phyloP scores from a whole-genome alignment of 2,113 vertebrate species.

The Cephalopterus ornatus region DNA sequence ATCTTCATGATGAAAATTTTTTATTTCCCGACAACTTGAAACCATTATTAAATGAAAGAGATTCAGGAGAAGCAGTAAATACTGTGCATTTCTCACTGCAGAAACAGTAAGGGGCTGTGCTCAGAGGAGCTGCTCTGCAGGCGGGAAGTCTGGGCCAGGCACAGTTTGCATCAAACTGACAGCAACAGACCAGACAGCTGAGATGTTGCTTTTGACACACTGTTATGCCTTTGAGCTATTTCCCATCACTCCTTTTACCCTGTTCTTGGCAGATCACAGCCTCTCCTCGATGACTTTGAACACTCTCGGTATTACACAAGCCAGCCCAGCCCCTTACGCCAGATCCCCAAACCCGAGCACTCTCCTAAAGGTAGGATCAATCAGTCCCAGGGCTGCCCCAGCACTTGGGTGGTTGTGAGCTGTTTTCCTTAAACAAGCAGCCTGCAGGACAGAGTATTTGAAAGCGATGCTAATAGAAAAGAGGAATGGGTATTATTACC shows the following conservation, averaged over 20 bases:
- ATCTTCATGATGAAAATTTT: background rate
- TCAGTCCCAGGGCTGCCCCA: background rate
- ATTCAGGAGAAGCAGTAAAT: background rate
- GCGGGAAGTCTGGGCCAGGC: background rate
- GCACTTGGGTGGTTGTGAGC: background rate
- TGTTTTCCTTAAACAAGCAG: background rate
- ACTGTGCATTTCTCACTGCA: background rate
- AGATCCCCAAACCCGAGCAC: conserved; percentile 66
- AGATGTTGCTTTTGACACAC: background rate
- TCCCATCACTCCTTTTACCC: background rate
- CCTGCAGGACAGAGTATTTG: background rate
- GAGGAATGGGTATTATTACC: background rate
- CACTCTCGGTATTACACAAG: conserved; percentile 34
- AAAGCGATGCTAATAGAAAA: background rate
- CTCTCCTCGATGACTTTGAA: conserved; percentile 45
- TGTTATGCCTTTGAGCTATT: background rate
- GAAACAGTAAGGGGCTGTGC: background rate
- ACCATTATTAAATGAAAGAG: background rate
- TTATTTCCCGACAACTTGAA: background rate
- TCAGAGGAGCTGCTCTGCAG: background rate
- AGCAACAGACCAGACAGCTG: background rate
- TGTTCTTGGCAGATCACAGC: conserved; percentile 60
- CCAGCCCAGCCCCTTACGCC: conserved; percentile 65
- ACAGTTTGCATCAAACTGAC: background rate
- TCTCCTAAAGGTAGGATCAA: conserved; percentile 74